Evolutionary conservation across 2,113 vertebrate species (phyloP).

Genomic region (Tylochromis polylepis): DNA sequence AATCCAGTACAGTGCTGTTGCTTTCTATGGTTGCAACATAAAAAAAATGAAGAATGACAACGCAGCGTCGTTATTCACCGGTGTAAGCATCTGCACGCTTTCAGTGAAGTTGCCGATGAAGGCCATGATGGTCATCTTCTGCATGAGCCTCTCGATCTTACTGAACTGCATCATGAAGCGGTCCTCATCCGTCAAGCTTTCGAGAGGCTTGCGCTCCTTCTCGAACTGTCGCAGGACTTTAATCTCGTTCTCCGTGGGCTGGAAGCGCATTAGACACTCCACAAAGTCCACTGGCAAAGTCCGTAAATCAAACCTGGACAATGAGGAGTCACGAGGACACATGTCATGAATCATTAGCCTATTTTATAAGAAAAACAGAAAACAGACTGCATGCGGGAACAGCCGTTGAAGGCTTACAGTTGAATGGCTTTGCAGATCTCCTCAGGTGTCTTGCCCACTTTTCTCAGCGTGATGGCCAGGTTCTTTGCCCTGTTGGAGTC

Average conservation of each 20-base stretch:
- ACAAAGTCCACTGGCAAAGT: constrained; percentile 89
- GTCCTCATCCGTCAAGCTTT: constrained; percentile 89
- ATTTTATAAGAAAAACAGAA: background rate
- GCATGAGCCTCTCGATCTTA: constrained; percentile 89
- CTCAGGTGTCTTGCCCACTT: constrained; percentile 85
- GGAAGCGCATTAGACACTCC: constrained; percentile 92
- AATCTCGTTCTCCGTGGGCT: constrained; percentile 87
- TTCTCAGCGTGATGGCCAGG: constrained; percentile 93
- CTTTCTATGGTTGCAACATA: background rate
- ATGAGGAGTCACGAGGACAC: too few species aligned
- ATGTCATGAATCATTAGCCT: background rate
- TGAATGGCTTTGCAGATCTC: constrained; percentile 96
- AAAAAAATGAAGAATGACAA: background rate
- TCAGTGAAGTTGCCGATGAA: constrained; percentile 91
- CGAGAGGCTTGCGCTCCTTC: constrained; percentile 85
- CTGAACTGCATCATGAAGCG: constrained; percentile 96
- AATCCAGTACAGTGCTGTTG: background rate
- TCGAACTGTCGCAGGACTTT: constrained; percentile 88
- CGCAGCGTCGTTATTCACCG: constrained; percentile 64
- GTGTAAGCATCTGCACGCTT: constrained; percentile 88
- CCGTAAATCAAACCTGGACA: constrained; percentile 83
- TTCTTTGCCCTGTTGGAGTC: constrained; percentile 98
- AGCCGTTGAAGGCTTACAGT: constrained; percentile 69
- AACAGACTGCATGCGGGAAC: background rate
- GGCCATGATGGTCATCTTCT: constrained; percentile 95